Evolutionary conservation across 2,113 vertebrate genomes (phyloP), one percentile per base, ranked within the genome.

Genomic region (Corvus moneduloides): DNA sequence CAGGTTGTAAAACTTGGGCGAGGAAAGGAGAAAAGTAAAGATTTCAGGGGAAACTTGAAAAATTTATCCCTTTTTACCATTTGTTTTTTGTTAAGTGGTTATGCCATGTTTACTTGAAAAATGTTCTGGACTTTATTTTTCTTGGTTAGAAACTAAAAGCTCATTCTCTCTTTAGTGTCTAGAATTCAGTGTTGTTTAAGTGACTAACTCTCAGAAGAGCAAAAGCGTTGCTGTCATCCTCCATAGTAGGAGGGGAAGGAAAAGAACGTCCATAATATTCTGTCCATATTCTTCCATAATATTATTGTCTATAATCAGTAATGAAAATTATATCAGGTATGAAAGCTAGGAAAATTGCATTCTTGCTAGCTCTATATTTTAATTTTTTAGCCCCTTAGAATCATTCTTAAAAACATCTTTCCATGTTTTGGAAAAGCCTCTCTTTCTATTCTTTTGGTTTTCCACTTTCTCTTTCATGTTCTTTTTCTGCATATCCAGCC

Each of bases 11-110:
- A 96, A 96, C 51, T 76, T 87, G 59, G 44, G n/a, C 0, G 2
- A 88, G 59, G 72, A 93, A 79, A 91, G 64, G 55, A 94, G 77
- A 93, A 78, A 51, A 72, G 49, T 54, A 80, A 94, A 82, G 75
- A 69, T 78, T 94, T 93, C 88, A 91, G 48, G 55, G 43, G 11
- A 86, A 80, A 73, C 37, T 80, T 71, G 30, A 77, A 79, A 93
- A 90, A 58, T 23, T 0, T 54, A 54, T 67, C 62, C 19, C 28
- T 30, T 83, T 79, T 44, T 74, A 69, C 27, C 58, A 11, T 18
- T 28, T 26, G 16, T 16, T 68, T 74, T 83, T 85, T 35, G 11
- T 76, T 41, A 69, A 39, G 41, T 66, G 80, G 24, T 55, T 71
- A 58, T 73, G 33, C 58, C 4, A 7, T 80, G 43, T 77, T 93